Base-by-base conservation (phyloP, 2,888 invertebrate genomes). In the Cheilosia impressa region DNA sequence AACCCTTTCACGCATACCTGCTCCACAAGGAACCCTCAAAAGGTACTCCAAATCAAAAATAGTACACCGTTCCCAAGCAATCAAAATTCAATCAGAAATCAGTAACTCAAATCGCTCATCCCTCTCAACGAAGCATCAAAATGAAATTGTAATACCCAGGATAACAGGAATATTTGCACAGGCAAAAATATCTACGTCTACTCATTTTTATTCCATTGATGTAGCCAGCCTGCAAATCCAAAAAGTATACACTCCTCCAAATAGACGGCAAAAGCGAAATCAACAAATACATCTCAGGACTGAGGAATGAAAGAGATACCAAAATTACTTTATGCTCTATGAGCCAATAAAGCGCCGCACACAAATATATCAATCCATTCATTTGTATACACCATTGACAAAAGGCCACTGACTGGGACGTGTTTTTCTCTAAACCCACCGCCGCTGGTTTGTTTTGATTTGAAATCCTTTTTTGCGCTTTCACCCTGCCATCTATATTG, bases 51-150 rank as follows among this genome's bases (percentile, higher is more conserved):
- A 19, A 27, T 17, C 45, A 1, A 62, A 4, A 45, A 62, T n/a
- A 31, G 17, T 27, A 24, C 15, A 41, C 24, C 58, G 24, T 60
- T 47, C 45, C 47, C 27, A 27, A 27, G 63, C 34, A 53, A 66
- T 66, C 66, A 66, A 53, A 66, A 66, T 66, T 53, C 41, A 66
- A 53, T 66, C 66, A 53, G 7, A 50, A 38, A 22, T 50, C 65
- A 65, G n/a, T 27, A 41, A 38, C 38, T 41, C 38, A 41, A 24
- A 41, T 24, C 3, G 3, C n/a, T 27, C 10, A 10, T 19, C 52
- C 3, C 24, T 27, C 27, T 66, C 17, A 53, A 1, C 34, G 15
- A 50, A 63, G 27, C 45, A 47, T 47, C 45, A 9, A 45, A 63
- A 31, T 13, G 62, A 47, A 65, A 65, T 50, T 38, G 50, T 47